Conservation (phyloP, 2,113 vertebrate genomes). For the Pygoscelis adeliae region DNA sequence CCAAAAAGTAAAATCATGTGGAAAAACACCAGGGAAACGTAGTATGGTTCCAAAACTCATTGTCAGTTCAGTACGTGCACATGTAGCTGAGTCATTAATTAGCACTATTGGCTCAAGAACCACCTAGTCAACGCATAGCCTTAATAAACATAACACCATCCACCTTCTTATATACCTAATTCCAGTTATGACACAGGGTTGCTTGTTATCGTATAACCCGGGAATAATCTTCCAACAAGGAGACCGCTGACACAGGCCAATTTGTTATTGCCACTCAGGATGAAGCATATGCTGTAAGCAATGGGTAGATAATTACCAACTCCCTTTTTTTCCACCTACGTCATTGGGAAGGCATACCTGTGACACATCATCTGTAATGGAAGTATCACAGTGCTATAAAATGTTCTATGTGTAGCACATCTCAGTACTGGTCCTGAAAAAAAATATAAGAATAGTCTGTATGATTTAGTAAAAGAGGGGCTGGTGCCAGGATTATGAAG, state of each 20-base stretch:
- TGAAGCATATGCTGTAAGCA: background rate
- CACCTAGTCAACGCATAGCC: rapidly evolving
- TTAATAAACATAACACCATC: background rate
- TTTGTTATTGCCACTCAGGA: background rate
- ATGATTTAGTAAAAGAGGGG: background rate
- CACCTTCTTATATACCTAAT: background rate
- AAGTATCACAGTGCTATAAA: background rate
- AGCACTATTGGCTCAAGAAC: background rate
- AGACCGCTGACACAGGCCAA: background rate
- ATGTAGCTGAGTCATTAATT: background rate
- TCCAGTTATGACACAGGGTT: background rate
- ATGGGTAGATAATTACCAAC: background rate
- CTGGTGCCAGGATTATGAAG: background rate
- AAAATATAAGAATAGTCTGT: background rate
- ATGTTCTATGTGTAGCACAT: background rate
- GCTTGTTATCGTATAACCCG: background rate
- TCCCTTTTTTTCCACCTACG: background rate
- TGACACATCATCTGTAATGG: background rate
- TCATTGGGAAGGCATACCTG: background rate
- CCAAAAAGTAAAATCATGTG: background rate
- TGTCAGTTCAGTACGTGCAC: background rate
- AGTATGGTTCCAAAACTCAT: background rate
- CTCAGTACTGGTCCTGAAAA: background rate
- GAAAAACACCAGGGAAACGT: background rate
- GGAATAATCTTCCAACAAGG: background rate